Conservation (phyloP, 2,113 vertebrate species). For the Pterocles orientalis region DNA sequence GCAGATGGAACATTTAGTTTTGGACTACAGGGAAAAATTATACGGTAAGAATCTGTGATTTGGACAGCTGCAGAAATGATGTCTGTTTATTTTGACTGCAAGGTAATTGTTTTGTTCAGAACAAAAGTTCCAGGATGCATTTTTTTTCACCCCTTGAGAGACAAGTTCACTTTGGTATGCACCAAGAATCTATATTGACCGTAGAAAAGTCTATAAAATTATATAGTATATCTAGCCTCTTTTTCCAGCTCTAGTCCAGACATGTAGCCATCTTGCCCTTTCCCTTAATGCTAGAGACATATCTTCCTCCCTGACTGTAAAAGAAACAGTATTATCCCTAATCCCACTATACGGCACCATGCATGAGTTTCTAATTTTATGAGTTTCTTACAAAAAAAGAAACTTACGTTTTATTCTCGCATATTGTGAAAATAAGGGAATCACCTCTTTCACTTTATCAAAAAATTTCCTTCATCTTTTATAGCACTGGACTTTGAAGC, state of each 20-base stretch:
- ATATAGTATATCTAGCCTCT: neutral
- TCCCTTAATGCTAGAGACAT: neutral
- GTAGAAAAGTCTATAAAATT: neutral
- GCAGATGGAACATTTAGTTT: slow-evolving; percentile 6
- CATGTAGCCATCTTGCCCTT: neutral
- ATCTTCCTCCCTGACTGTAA: neutral
- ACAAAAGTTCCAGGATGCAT: neutral
- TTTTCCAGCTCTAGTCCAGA: neutral
- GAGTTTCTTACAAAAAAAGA: neutral
- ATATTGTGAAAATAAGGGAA: neutral
- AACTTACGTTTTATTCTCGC: neutral
- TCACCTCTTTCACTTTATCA: neutral
- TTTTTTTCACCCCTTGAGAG: neutral
- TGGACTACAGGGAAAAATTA: neutral
- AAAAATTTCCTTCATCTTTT: neutral
- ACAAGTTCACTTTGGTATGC: neutral
- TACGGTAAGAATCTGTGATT: neutral
- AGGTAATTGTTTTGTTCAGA: neutral
- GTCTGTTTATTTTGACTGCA: neutral
- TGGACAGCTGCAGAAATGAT: neutral
- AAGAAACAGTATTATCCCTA: neutral
- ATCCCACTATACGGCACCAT: neutral
- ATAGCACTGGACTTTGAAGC: neutral
- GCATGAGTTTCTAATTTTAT: neutral
- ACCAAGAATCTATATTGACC: neutral